Evolutionary conservation across 2,113 vertebrate genomes (phyloP).

Genomic region (Ramphastos sulfuratus): DNA sequence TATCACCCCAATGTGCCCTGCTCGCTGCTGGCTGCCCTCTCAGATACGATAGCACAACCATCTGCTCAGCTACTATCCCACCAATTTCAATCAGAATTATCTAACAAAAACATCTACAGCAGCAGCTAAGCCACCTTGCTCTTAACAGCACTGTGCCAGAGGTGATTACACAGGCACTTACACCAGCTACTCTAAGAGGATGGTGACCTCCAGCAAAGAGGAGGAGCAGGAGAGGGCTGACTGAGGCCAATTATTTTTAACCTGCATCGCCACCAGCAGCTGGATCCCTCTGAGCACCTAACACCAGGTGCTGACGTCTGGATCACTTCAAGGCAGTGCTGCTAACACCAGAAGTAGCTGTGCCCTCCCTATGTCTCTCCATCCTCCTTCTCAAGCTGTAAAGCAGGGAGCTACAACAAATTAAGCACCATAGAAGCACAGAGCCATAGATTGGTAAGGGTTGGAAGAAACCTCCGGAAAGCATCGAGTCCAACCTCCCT

Average conservation of each 20-base stretch:
- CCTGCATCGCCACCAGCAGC: not conserved
- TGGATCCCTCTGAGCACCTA: not conserved
- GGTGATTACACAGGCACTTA: not conserved
- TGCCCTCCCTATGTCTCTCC: fast-evolving
- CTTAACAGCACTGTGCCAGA: not conserved
- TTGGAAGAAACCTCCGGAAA: too few species aligned
- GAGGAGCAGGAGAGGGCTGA: not conserved
- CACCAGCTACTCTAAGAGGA: not conserved
- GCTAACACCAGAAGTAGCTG: not conserved
- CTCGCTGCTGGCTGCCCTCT: not conserved
- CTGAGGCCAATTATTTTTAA: not conserved
- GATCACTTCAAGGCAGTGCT: not conserved
- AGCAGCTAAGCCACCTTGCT: not conserved
- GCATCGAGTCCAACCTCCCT: too few species aligned
- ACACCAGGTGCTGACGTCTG: not conserved
- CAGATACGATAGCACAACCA: not conserved
- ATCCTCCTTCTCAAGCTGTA: not conserved
- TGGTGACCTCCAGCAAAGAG: not conserved
- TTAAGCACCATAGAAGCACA: too few species aligned
- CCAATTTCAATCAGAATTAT: not conserved
- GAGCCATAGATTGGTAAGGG: too few species aligned
- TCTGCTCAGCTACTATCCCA: not conserved
- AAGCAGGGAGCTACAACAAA: not conserved
- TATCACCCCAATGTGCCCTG: not conserved
- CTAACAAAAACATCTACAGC: not conserved